Evolutionary conservation across 2,888 invertebrate species (phyloP), one percentile per base, ranked within the genome.

Genomic region (Antheraea yamamai): DNA sequence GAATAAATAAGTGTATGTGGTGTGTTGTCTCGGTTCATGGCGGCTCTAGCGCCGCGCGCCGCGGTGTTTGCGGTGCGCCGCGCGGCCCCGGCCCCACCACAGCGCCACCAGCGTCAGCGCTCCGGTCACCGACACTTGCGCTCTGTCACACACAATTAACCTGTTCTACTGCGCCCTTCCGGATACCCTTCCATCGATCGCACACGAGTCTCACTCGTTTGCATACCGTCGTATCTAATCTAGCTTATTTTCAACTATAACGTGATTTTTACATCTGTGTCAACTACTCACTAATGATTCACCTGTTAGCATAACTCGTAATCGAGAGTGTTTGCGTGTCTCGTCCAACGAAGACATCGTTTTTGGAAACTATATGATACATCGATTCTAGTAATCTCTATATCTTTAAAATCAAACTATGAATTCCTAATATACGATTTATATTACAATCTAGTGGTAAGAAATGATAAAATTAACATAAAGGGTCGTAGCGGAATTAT

Each of bases 41-140:
- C 86, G 95, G 95, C 88, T 95, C 94, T 92, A 94, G 90, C 89
- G 94, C 94, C 95, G 94, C 90, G 94, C 95, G 92, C 95, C 95
- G 92, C 95, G 95, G 88, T 95, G 95, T 92, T 95, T 95, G 93
- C 95, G 94, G 90, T 95, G 95, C 86, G 90, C 91, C 88, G 87
- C 90, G 85, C 88, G 88, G 79, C 89, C 87, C 84, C 88, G 85
- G 80, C 87, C 89, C 91, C 88, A 83, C 90, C 87, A 88, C 91
- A 87, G 85, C 92, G 90, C 89, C 90, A 88, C 85, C 90, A 90
- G 89, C 90, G 89, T 88, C 89, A 88, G 84, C 88, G 84, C 82
- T 89, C 87, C 82, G 84, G 83, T 83, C 90, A 84, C 85, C 86
- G 83, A 87, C 84, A 88, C 87, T 84, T 89, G 87, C 88, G 86